Base-by-base conservation (phyloP, 2,113 vertebrate species). In the Aythya baeri region DNA sequence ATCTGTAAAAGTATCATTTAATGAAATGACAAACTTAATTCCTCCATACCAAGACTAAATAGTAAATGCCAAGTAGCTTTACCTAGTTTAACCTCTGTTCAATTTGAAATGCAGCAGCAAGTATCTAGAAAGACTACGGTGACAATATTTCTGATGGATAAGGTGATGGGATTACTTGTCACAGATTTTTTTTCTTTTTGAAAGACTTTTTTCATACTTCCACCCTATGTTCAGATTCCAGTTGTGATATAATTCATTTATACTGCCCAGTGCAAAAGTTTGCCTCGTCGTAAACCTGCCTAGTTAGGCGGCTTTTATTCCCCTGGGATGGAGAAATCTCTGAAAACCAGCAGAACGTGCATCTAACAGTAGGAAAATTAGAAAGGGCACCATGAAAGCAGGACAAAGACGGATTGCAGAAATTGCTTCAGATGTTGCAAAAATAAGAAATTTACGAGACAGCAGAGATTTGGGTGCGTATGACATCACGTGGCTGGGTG, bases 261-360 rank as follows among this genome's bases (percentile, higher is more conserved):
- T 32, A 65, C 58, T 71, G 61, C 57, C 55, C 5, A 1, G 38
- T 88, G 46, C 29, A 62, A 82, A 88, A 83, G 43, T 70, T 54
- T 78, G 72, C 92, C 73, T 75, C 52, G 27, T 71, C 66, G 72
- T 76, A 96, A 97, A 95, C 73, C 76, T 91, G 62, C 49, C 31
- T 75, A 86, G 88, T 58, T 38, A 58, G 77, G 58, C 83, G 86
- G 80, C 57, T 95, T 65, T 43, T 81, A 66, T 62, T 95, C 88
- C 58, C 70, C 26, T 62, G 77, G 66, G 68, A 70, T 62, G 38
- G 49, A 86, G 80, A 55, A 90, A 44, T 86, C 79, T 63, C 34
- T 29, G 76, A 80, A 59, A 29, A 77, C 41, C 25, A 38, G 62
- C 38, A 63, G 66, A 83, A 74, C 88, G 73, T 86, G 88, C 68